phyloP scores from a whole-genome alignment of 2,888 invertebrate genomes.

The Plebejus anna region DNA sequence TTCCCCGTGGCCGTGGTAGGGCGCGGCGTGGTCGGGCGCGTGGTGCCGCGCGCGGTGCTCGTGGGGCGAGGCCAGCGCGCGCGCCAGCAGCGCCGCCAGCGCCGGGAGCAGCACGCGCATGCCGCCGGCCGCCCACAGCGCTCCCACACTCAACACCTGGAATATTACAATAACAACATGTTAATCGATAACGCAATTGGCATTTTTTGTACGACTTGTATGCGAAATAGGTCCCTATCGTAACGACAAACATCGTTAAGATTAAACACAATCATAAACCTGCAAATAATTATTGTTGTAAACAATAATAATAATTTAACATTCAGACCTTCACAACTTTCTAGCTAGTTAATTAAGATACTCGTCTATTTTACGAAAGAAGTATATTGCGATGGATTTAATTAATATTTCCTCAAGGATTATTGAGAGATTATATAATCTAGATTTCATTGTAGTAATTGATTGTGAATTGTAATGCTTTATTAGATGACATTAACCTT shows the following conservation, averaged over 20 bases:
- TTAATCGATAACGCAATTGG: background rate
- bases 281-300: background rate
- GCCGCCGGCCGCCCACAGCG: conserved; percentile 63
- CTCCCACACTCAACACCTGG: conserved; percentile 70
- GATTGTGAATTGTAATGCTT: background rate
- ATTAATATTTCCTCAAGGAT: background rate
- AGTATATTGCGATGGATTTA: background rate
- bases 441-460: background rate
- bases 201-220: too few species aligned
- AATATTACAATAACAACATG: conserved; percentile 37
- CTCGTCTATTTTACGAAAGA: background rate
- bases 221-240: too few species aligned
- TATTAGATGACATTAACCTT: conserved; percentile 1
- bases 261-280: too few species aligned
- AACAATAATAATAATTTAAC: background rate
- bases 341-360: background rate
- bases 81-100: conserved; percentile 73
- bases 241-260: too few species aligned
- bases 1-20: conserved; percentile 78
- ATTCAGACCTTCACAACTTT: background rate
- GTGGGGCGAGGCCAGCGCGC: conserved; percentile 69
- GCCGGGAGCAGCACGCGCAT: conserved; percentile 75
- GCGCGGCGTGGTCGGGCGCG: conserved; percentile 67
- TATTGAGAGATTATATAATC: background rate
- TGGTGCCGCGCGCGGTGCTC: conserved; percentile 77